phyloP scores from a whole-genome alignment of 2,888 invertebrate genomes.

The Sinhomidia bicolor region DNA sequence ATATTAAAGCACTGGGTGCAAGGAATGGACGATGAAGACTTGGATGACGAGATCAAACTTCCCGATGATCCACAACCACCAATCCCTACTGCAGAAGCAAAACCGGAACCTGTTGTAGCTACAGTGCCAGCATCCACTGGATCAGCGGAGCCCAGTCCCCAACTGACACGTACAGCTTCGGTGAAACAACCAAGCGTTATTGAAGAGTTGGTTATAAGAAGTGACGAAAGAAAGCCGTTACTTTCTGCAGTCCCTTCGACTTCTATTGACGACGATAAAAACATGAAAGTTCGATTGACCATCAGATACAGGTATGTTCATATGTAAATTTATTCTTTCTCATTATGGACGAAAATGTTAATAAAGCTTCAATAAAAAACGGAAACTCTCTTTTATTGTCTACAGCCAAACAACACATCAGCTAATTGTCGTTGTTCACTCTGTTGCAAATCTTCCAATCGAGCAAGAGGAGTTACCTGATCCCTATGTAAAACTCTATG shows the following conservation, averaged over 20 bases:
- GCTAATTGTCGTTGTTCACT: conserved; percentile 92
- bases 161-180: conserved; percentile 14
- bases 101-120: neutral
- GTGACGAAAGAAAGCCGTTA: conserved; percentile 72
- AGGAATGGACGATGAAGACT: conserved; percentile 71
- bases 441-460: conserved; percentile 92
- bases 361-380: too few species aligned
- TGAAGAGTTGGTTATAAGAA: conserved; percentile 48
- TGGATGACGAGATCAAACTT: conserved; percentile 69
- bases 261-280: conserved; percentile 59
- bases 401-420: conserved; percentile 85
- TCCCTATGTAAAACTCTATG: conserved; percentile 93
- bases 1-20: conserved; percentile 70
- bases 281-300: conserved; percentile 78
- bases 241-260: conserved; percentile 42
- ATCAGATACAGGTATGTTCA: conserved; percentile 69
- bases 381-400: conserved; percentile 4
- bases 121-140: neutral
- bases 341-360: too few species aligned
- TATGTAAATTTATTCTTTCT: neutral
- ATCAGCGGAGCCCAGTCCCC: neutral
- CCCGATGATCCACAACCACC: conserved; percentile 38
- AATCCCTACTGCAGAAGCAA: neutral
- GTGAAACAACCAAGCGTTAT: conserved; percentile 24
- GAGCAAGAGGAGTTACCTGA: conserved; percentile 93